Evolutionary conservation across 1,140 invertebrate species (phyloP).

Genomic region (Platyura marginata): DNA sequence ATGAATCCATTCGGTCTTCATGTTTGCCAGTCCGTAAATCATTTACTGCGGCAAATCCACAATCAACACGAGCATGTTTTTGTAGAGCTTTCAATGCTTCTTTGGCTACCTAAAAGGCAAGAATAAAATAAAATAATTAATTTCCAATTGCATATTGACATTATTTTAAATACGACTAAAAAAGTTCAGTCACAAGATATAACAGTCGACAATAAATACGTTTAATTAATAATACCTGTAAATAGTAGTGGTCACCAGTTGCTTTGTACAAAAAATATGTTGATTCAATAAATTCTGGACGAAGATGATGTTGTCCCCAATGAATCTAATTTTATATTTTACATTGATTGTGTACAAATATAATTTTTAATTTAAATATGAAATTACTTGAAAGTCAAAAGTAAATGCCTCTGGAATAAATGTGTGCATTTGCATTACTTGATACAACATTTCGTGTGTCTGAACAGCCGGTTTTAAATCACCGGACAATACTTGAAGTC

Average conservation of each 20-base stretch:
- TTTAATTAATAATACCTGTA: too few species aligned
- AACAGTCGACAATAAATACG: too few species aligned
- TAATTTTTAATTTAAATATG: conserved; percentile 1
- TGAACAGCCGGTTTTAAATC: conserved; percentile 93
- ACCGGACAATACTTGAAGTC: conserved; percentile 72
- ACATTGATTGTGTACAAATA: conserved; percentile 27
- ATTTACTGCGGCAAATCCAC: conserved; percentile 92
- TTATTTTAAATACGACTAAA: too few species aligned
- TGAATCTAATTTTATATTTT: conserved; percentile 92
- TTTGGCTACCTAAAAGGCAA: too few species aligned
- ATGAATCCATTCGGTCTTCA: conserved; percentile 95
- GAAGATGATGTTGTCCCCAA: conserved; percentile 92
- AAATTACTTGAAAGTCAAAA: conserved; percentile 64
- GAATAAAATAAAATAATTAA: too few species aligned
- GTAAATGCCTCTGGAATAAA: conserved; percentile 97
- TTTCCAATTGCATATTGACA: neutral
- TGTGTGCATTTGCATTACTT: conserved; percentile 91
- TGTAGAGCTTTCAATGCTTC: conserved; percentile 82
- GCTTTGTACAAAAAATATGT: conserved; percentile 94
- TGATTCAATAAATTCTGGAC: conserved; percentile 95
- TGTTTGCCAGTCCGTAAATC: conserved; percentile 81
- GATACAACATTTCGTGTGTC: conserved; percentile 93
- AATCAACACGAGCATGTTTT: conserved; percentile 77
- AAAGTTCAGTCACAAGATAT: too few species aligned
- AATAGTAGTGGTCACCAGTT: conserved; percentile 87